phyloP scores from a whole-genome alignment of 2,797 vertebrate genomes.

The Mus minutoides region DNA sequence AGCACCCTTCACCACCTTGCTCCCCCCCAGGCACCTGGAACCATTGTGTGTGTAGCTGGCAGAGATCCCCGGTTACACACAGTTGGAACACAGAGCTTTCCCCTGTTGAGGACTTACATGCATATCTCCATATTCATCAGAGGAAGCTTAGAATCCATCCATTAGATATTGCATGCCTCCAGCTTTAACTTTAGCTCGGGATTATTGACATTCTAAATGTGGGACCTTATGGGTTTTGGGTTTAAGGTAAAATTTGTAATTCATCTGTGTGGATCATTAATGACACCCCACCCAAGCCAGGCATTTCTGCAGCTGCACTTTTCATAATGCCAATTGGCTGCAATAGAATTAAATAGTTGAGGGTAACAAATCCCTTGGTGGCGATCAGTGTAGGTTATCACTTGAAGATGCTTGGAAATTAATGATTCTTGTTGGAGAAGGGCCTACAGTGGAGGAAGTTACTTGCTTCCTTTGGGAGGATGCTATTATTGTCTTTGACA shows the following conservation, averaged over 20 bases:
- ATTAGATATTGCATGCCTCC: background rate
- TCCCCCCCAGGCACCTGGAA: background rate
- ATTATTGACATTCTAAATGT: background rate
- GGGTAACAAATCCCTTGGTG: background rate
- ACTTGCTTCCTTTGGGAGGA: background rate
- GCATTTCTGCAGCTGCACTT: background rate
- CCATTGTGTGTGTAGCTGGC: background rate
- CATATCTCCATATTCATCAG: background rate
- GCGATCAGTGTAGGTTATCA: background rate
- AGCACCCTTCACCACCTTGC: too few relatives aligned
- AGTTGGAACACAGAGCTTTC: background rate
- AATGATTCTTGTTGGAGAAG: background rate
- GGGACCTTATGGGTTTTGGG: background rate
- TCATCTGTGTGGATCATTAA: background rate
- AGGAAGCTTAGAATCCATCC: background rate
- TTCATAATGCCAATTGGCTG: background rate
- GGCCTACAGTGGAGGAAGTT: background rate
- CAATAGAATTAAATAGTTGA: background rate
- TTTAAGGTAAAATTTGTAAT: background rate
- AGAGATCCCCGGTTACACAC: background rate
- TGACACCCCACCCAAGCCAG: background rate
- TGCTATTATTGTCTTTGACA: background rate
- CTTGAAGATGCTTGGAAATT: slow-evolving; percentile 10
- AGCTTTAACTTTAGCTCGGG: background rate
- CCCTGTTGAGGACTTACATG: background rate